Base-by-base conservation (phyloP, 2,113 vertebrate genomes). In the Noctilio leporinus region DNA sequence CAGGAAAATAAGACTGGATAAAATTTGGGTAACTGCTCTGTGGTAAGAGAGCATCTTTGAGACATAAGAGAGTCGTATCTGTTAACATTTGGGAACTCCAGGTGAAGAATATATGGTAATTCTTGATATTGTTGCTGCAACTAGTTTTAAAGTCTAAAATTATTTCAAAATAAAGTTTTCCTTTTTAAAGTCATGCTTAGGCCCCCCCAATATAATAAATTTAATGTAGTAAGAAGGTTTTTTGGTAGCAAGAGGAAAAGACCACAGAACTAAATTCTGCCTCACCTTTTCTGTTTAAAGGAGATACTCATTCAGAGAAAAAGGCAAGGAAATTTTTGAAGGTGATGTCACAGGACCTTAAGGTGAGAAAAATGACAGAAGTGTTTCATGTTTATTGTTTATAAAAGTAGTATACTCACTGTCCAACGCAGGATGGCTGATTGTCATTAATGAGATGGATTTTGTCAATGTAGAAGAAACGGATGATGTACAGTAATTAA, bases 361-460 rank as follows among this genome's bases (percentile, higher is more conserved):
- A 94, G 91, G 65, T 40, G 24, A 96, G 82, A 75, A 95, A 20
- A 55, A 64, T 22, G 6, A 83, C 0, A 77, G 12, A 65, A 94
- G 26, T 67, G 5, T 55, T 53, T 70, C 15, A 62, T 15, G 55
- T 6, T 57, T 77, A 69, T 47, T 76, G 40, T 88, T 38, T 57
- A 33, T 9, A 57, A 57, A 97, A 96, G 81, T 3, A 0, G 0
- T 78, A 89, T 97, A 98, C 99, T 99, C 97, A 99, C 99, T 98
- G 95, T 99, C 99, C 10, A 98, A 96, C 96, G 98, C 98, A 95
- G 99, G 98, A 92, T 99, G 99, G 98, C 98, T 99, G 98, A 99
- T 99, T 89, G 99, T 98, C 92, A 99, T 98, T 97, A 99, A 98
- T 26, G 99, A 99, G 93, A 99, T 98, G n/a, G 99, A 99, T 98